Evolutionary conservation across 2,797 vertebrate species (phyloP), one percentile per base, ranked within the genome.

Genomic region (Danio jaintianensis): DNA sequence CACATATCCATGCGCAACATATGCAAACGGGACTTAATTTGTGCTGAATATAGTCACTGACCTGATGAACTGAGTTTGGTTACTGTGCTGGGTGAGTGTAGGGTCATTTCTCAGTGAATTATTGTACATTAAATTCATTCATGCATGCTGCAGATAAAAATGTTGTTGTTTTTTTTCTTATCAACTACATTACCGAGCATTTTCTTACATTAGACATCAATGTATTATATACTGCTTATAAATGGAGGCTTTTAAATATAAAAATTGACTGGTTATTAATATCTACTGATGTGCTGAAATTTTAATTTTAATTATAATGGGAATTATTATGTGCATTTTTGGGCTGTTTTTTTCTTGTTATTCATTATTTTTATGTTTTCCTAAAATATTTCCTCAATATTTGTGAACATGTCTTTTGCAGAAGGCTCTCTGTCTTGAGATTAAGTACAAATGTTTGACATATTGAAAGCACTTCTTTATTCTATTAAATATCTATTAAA

Each of bases 61-160:
- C 43, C 58, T 70, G 61, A 66, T 70, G 38, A 77, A 79, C 75
- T 68, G 12, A 69, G 29, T 79, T 69, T 70, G 64, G 58, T 68
- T 67, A 66, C 20, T 61, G 13, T 59, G 59, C 62, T 56, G 18
- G 18, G 55, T 73, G 55, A 66, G 36, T 55, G 45, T 70, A 64
- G 42, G 59, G 13, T 43, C 5, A 73, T 78, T 67, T 76, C 62
- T 55, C 18, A 6, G 38, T 29, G 72, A 40, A 62, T 8, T 36
- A n/a, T 38, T 16, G 29, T 7, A 13, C 48, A 29, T 50, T 43
- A 40, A 7, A 63, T 15, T 59, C 29, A 50, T 36, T 15, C 42
- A 20, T 12, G 22, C 47, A 43, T 48, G 10, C 1, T 42, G 2
- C 40, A 66, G 42, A 20, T 47, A 2, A 38, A 69, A 69, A 15